phyloP scores from a whole-genome alignment of 2,113 vertebrate genomes.

The Cebus imitator region DNA sequence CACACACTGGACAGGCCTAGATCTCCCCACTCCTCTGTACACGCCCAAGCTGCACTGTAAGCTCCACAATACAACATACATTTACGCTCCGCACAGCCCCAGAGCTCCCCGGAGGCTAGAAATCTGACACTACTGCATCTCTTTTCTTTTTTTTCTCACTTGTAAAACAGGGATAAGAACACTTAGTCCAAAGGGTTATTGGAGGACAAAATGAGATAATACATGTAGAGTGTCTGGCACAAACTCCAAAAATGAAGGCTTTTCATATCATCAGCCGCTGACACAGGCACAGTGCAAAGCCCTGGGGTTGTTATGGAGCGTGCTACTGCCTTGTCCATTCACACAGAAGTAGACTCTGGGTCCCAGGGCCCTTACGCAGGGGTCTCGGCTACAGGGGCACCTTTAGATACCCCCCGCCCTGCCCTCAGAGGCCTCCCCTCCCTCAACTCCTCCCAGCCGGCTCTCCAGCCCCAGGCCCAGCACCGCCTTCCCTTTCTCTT shows the following conservation, averaged over 20 bases:
- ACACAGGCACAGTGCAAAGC: neutral
- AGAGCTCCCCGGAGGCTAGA: neutral
- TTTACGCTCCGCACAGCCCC: neutral
- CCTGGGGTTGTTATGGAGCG: neutral
- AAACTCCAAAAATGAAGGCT: neutral
- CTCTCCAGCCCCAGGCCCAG: neutral
- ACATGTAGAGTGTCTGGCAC: rapidly evolving
- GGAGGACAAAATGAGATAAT: neutral
- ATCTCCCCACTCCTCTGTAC: neutral
- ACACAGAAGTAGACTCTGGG: neutral
- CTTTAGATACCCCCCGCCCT: neutral
- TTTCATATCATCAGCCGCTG: neutral
- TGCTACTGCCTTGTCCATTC: neutral
- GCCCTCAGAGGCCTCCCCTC: neutral
- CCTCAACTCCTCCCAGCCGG: too few relatives aligned
- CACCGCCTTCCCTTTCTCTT: neutral
- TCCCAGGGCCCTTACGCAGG: neutral
- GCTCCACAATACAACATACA: neutral
- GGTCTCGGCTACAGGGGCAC: neutral
- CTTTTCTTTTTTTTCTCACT: neutral
- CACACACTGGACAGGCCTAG: neutral
- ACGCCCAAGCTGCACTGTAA: neutral
- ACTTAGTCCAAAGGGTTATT: neutral
- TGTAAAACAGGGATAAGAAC: neutral
- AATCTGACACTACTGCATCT: neutral